Conservation (phyloP, 1,140 invertebrate species). For the Macrosteles quadrilineatus region DNA sequence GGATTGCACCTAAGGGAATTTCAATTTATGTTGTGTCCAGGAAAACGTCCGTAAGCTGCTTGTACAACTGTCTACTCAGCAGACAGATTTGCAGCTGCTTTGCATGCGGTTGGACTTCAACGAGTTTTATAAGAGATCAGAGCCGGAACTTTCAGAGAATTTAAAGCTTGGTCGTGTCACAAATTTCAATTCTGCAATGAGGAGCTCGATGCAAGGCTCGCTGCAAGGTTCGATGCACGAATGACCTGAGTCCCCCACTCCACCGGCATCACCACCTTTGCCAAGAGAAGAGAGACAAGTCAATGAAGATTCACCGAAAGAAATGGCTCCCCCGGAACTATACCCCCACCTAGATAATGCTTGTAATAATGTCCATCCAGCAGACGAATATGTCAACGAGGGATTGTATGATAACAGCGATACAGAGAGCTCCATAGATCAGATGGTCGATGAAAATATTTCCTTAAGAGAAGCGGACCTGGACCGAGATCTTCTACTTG, state of each 20-base stretch:
- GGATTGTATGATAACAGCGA: slow-evolving; percentile 17
- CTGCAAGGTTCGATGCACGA: neutral
- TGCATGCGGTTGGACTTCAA: slow-evolving; percentile 91
- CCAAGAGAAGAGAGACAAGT: neutral
- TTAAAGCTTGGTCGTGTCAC: slow-evolving; percentile 53
- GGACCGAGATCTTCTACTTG: slow-evolving; percentile 20
- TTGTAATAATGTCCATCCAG: neutral
- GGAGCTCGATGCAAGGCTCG: neutral
- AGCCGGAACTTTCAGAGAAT: slow-evolving; percentile 71
- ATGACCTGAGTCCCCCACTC: slow-evolving; percentile 8
- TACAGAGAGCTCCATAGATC: slow-evolving; percentile 12
- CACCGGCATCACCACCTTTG: too few species aligned
- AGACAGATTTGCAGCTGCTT: slow-evolving; percentile 79
- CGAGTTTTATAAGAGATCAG: slow-evolving; percentile 82
- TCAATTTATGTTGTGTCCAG: slow-evolving; percentile 50
- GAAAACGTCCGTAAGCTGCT: slow-evolving; percentile 77
- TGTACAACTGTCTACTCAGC: slow-evolving; percentile 72
- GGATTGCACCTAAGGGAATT: too few species aligned
- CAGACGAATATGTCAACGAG: slow-evolving; percentile 7
- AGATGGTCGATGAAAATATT: neutral
- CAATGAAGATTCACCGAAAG: too few species aligned
- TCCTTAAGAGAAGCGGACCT: slow-evolving; percentile 22
- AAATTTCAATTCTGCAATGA: slow-evolving; percentile 10
- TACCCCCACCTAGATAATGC: too few species aligned
- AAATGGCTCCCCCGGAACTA: too few species aligned